Evolutionary conservation across 1,140 invertebrate species (phyloP).

Genomic region (Pogonomyrmex barbatus): DNA sequence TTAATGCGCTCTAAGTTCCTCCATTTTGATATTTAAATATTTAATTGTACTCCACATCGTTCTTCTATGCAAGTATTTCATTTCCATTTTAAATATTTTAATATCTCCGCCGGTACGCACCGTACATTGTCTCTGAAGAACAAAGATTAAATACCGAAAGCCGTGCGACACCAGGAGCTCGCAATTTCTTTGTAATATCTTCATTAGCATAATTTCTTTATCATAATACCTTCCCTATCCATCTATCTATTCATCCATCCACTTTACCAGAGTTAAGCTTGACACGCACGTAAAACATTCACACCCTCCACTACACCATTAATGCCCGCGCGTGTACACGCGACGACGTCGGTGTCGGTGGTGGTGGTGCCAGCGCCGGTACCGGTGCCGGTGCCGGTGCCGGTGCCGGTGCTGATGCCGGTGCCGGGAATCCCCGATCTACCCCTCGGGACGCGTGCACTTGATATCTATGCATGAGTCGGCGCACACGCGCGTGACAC

Average conservation of each 20-base stretch:
- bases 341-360: neutral
- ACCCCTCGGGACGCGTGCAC: constrained; percentile 45
- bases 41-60: constrained; percentile 41
- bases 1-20: constrained; percentile 50
- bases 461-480: constrained; percentile 69
- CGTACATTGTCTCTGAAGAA: constrained; percentile 20
- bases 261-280: constrained; percentile 44
- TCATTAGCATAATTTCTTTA: constrained; percentile 60
- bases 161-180: constrained; percentile 10
- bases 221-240: constrained; percentile 42
- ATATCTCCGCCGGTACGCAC: neutral
- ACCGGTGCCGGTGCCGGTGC: neutral
- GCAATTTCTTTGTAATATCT: constrained; percentile 54
- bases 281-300: constrained; percentile 56
- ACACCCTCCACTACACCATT: constrained; percentile 28
- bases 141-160: constrained; percentile 38
- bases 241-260: constrained; percentile 55
- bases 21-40: constrained; percentile 61
- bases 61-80: constrained; percentile 49
- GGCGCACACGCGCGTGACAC: constrained; percentile 54
- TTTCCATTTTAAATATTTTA: constrained; percentile 58
- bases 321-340: constrained; percentile 35
- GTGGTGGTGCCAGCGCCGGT: neutral
- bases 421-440: constrained; percentile 20
- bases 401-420: neutral